phyloP scores from a whole-genome alignment of 1,140 invertebrate genomes.

The Bombyx mandarina region DNA sequence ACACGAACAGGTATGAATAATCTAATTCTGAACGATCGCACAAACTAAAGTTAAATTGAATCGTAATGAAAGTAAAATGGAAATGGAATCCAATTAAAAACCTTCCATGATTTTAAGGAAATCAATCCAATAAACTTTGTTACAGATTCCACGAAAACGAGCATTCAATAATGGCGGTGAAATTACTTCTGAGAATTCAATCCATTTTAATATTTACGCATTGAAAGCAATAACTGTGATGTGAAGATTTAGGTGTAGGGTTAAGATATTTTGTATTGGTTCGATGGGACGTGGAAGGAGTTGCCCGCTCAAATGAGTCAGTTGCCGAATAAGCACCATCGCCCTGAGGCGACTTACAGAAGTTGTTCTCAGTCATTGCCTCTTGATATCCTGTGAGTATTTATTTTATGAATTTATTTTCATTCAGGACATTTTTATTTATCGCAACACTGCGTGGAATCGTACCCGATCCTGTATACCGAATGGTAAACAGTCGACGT shows the following conservation, averaged over 20 bases:
- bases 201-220: constrained; percentile 6
- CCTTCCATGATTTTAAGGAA: too few species aligned
- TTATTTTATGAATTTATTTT: background rate
- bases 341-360: constrained; percentile 52
- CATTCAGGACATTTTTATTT: too few species aligned
- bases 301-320: constrained; percentile 56
- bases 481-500: too few species aligned
- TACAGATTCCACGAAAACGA: constrained; percentile 17
- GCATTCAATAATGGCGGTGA: background rate
- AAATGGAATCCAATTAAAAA: too few species aligned
- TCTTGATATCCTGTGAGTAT: constrained; percentile 68
- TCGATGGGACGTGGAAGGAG: constrained; percentile 56
- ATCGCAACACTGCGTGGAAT: too few species aligned
- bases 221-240: constrained; percentile 20
- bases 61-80: too few species aligned
- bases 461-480: too few species aligned
- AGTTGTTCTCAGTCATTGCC: constrained; percentile 66
- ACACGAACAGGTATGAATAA: background rate
- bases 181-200: background rate
- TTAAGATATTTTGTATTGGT: constrained; percentile 10
- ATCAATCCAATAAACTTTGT: constrained; percentile 2
- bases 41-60: too few species aligned
- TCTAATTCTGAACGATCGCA: too few species aligned
- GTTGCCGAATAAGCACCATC: constrained; percentile 50
- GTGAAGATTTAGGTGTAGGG: constrained; percentile 6